Conservation (phyloP, 1,140 invertebrate species). For the Polypedilum vanderplanki region DNA sequence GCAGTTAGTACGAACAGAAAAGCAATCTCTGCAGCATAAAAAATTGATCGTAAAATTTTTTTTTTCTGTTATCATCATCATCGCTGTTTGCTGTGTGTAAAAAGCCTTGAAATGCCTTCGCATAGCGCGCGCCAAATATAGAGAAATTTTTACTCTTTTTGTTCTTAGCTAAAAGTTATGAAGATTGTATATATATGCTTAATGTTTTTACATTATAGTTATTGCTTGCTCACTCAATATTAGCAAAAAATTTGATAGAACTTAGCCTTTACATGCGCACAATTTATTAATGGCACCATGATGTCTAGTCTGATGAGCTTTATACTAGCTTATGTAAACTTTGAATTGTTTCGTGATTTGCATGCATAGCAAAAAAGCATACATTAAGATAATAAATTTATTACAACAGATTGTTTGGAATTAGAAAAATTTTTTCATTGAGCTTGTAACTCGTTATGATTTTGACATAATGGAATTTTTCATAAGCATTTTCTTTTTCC, state of each 20-base stretch:
- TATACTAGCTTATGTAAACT: background rate
- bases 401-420: background rate
- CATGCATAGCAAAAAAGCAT: background rate
- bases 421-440: background rate
- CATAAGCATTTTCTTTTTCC: too few species aligned
- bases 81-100: background rate
- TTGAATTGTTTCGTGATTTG: conserved; percentile 4
- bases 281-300: background rate
- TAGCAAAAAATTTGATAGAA: too few species aligned
- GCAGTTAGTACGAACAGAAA: background rate
- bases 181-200: background rate
- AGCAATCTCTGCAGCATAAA: background rate
- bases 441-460: too few species aligned
- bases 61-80: background rate
- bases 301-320: conserved; percentile 4
- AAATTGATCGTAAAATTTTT: conserved; percentile 6
- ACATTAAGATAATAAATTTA: background rate
- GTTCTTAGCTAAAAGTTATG: background rate
- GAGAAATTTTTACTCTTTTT: background rate
- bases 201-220: too few species aligned
- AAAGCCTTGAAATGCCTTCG: conserved; percentile 1
- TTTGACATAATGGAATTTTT: too few species aligned
- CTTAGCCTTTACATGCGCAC: background rate
- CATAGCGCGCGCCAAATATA: too few species aligned
- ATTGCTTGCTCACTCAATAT: too few species aligned